phyloP scores from a whole-genome alignment of 1,140 invertebrate species.

The Caerostris darwini region DNA sequence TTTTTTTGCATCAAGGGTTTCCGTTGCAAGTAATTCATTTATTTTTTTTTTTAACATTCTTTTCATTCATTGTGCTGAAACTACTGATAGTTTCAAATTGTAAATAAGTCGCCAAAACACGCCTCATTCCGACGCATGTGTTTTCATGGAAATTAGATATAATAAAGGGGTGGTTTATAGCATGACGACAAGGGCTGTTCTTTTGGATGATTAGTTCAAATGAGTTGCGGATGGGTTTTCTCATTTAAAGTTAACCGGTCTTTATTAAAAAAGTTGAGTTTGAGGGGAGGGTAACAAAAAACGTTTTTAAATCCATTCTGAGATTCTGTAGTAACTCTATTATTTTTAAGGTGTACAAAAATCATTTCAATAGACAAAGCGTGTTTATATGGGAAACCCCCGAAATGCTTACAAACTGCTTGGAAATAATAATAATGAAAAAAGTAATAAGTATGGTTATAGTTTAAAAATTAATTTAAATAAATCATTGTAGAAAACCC shows the following conservation, averaged over 20 bases:
- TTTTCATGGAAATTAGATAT: slow-evolving; percentile 38
- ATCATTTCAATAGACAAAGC: no score
- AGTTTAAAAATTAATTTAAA: no score
- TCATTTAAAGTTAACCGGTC: background rate
- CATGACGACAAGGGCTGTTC: background rate
- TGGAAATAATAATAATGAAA: no score
- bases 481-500: no score
- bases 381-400: no score
- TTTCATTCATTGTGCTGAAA: background rate
- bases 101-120: slow-evolving; percentile 50
- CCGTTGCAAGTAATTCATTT: slow-evolving; percentile 19
- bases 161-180: slow-evolving; percentile 22
- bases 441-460: no score
- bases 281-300: no score
- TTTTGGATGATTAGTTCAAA: slow-evolving; percentile 17
- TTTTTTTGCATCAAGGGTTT: slow-evolving; percentile 13
- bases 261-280: background rate
- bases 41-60: background rate
- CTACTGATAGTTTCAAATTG: slow-evolving; percentile 35
- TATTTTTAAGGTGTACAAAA: no score
- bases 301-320: no score
- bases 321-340: no score
- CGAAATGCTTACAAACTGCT: no score
- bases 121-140: slow-evolving; percentile 30
- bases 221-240: background rate